A percentile compares a stretch with the other conserved stretches of the same genome.
Evolutionary conservation across 2,888 invertebrate species (phyloP).

Genomic region (Lamellibrachia satsuma): DNA sequence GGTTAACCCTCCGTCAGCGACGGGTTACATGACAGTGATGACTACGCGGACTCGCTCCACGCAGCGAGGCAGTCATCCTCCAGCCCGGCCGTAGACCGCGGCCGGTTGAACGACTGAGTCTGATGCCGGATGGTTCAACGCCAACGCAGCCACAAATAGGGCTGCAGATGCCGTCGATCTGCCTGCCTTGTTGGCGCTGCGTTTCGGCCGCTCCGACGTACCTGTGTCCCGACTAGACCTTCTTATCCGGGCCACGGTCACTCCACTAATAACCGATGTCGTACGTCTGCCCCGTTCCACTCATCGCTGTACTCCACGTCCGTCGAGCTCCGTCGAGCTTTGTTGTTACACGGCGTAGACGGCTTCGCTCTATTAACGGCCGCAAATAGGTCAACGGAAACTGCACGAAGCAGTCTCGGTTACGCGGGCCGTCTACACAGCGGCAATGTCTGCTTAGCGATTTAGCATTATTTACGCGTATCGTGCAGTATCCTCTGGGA

Average conservation of each 20-base stretch:
- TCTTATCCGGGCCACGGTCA: conserved; percentile 3
- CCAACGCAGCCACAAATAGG: not conserved
- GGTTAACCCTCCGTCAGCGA: not conserved
- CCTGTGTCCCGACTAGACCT: not conserved
- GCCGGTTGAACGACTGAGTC: not conserved
- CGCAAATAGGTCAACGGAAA: not conserved
- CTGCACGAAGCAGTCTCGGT: not conserved
- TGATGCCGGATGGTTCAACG: not conserved
- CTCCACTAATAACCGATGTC: not conserved
- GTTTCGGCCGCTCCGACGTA: not conserved
- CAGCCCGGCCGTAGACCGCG: not conserved
- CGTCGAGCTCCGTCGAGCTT: not conserved
- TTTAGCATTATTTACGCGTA: not conserved
- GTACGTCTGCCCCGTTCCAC: not conserved
- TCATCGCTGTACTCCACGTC: not conserved
- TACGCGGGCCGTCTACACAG: not conserved
- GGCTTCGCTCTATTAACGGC: conserved; percentile 6
- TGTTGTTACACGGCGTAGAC: not conserved
- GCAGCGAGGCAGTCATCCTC: not conserved
- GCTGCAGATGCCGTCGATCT: not conserved
- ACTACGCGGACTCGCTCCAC: not conserved
- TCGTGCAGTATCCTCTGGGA: not conserved
- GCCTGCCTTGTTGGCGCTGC: not conserved
- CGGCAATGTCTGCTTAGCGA: not conserved
- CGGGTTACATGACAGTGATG: not conserved